phyloP scores from a whole-genome alignment of 2,888 invertebrate species.

The Phalera bucephala region DNA sequence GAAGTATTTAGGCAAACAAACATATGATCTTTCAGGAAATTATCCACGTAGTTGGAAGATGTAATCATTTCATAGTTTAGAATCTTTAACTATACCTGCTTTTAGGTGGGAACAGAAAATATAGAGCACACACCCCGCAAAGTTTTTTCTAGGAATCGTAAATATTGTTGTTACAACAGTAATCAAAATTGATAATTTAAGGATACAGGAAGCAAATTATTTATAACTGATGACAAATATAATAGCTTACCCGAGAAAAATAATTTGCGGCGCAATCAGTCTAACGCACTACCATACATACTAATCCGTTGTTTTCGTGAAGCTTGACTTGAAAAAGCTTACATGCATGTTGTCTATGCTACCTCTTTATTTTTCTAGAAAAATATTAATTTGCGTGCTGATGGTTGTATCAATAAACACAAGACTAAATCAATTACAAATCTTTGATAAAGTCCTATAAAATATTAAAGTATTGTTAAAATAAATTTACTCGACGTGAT shows the following conservation, averaged over 20 bases:
- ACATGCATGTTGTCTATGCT: conserved; percentile 57
- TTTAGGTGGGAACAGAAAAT: conserved; percentile 32
- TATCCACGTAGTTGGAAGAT: background rate
- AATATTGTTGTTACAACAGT: conserved; percentile 7
- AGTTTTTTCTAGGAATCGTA: conserved; percentile 21
- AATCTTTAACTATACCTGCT: conserved; percentile 14
- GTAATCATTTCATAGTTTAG: background rate
- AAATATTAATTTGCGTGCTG: too few relatives aligned
- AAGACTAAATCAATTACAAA: too few relatives aligned
- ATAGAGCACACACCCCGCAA: conserved; percentile 50
- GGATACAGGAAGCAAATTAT: conserved; percentile 3
- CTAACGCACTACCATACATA: conserved; percentile 84
- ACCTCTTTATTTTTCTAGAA: too few relatives aligned
- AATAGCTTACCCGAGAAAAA: conserved; percentile 73
- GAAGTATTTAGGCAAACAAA: background rate
- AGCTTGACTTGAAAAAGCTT: conserved; percentile 80
- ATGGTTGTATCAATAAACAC: too few relatives aligned
- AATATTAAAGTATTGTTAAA: too few relatives aligned
- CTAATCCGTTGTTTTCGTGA: conserved; percentile 83
- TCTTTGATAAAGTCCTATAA: too few relatives aligned
- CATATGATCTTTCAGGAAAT: background rate
- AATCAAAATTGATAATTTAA: conserved; percentile 6
- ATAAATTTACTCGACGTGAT: too few relatives aligned
- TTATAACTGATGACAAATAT: conserved; percentile 13
- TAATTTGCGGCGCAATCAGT: conserved; percentile 85